These are phyloP conservation scores for Halichoeres trimaculatus DNA, from an alignment of 2,113 vertebrate genomes.

Conservation along the genomic window DNA sequence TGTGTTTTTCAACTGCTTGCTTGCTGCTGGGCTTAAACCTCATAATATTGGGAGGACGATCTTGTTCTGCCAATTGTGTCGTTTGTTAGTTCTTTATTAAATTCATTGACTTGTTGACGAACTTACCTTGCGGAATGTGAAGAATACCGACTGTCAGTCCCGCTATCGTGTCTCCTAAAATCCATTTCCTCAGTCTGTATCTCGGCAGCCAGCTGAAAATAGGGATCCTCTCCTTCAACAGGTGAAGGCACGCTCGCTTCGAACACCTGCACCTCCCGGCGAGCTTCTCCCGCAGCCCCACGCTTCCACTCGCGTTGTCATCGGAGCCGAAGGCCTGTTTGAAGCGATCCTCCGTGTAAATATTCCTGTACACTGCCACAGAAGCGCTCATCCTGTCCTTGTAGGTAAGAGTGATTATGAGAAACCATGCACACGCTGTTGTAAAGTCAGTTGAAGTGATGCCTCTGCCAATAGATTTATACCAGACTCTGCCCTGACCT, in stretches of 20 bases:
- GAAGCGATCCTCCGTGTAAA: slow-evolving; percentile 88
- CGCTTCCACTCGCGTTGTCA: slow-evolving; percentile 45
- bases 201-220: slow-evolving; percentile 87
- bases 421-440: not conserved
- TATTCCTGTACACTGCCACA: slow-evolving; percentile 85
- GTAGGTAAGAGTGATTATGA: slow-evolving; percentile 16
- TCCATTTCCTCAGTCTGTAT: slow-evolving; percentile 88
- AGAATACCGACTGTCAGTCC: slow-evolving; percentile 92
- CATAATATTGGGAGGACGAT: no score
- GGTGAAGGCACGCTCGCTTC: slow-evolving; percentile 74
- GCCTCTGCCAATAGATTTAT: slow-evolving; percentile 76
- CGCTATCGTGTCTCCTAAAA: slow-evolving; percentile 88
- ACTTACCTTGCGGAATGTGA: slow-evolving; percentile 92
- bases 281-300: slow-evolving; percentile 70
- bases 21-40: no score
- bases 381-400: slow-evolving; percentile 82
- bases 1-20: no score
- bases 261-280: slow-evolving; percentile 82
- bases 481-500: slow-evolving; percentile 69
- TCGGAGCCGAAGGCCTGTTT: slow-evolving; percentile 83
- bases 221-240: slow-evolving; percentile 85
- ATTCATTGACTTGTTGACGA: not conserved
- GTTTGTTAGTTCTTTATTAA: no score
- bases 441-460: slow-evolving; percentile 39
- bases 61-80: no score